Conservation (phyloP, 2,113 vertebrate genomes). For the Theristicus caerulescens region DNA sequence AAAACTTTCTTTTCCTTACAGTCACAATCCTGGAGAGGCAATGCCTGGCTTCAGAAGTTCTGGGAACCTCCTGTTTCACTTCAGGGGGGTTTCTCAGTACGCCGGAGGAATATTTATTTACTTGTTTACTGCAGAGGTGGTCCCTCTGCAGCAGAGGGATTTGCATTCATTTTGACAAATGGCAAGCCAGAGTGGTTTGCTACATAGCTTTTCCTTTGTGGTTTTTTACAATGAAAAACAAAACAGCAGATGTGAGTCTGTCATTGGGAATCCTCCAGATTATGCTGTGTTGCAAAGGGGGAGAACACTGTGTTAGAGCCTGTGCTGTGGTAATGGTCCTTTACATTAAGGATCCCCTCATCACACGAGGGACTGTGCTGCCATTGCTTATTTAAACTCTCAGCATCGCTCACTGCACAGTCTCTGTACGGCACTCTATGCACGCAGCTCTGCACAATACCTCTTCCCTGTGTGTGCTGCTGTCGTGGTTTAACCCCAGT, state of each 20-base stretch:
- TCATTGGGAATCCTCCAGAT: neutral
- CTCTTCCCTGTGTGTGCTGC: neutral
- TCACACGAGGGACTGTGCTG: neutral
- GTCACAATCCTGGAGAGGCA: neutral
- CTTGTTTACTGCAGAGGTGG: neutral
- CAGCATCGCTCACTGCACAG: neutral
- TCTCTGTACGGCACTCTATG: fast-evolving
- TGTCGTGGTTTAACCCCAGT: no score
- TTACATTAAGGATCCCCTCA: neutral
- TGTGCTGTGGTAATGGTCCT: neutral
- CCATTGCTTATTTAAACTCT: neutral
- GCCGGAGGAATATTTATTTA: neutral
- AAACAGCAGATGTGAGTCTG: neutral
- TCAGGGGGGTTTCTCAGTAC: neutral
- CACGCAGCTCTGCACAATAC: neutral
- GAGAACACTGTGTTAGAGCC: neutral
- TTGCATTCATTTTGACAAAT: neutral
- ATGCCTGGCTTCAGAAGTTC: neutral
- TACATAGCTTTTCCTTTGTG: neutral
- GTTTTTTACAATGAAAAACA: neutral
- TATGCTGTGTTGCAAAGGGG: neutral
- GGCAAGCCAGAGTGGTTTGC: neutral
- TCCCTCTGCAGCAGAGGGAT: neutral
- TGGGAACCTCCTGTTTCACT: neutral
- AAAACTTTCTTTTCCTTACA: neutral